A percentile compares a stretch with the other conserved stretches of the same genome.
These are phyloP conservation scores for Sardina pilchardus DNA, from an alignment of 2,113 vertebrate species.

Conservation along the genomic window DNA sequence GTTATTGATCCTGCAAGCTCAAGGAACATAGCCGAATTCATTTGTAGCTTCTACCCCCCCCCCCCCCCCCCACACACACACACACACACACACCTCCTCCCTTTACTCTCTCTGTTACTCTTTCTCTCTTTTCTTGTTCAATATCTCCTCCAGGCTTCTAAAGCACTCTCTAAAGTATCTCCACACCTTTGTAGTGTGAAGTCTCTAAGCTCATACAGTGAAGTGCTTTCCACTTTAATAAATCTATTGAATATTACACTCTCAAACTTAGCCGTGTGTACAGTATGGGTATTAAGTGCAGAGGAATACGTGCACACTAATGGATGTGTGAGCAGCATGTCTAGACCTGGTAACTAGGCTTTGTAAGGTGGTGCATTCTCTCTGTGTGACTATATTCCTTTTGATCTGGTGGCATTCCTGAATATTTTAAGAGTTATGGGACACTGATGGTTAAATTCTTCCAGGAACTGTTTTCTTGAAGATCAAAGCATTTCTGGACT, in stretches of 20 bases:
- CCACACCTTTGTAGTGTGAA: slow-evolving; percentile 47
- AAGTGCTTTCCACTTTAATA: slow-evolving; percentile 61
- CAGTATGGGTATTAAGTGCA: neutral
- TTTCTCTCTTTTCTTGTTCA: slow-evolving; percentile 51
- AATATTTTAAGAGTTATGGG: neutral
- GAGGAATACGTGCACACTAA: neutral
- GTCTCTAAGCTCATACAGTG: slow-evolving; percentile 49
- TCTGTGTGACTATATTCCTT: neutral
- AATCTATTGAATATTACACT: slow-evolving; percentile 44
- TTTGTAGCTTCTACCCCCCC: slow-evolving; percentile 57
- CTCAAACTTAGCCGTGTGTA: neutral
- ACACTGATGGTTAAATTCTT: slow-evolving; percentile 16
- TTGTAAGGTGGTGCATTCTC: slow-evolving; percentile 6
- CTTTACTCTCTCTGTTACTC: neutral
- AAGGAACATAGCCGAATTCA: slow-evolving; percentile 70
- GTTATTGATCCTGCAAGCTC: slow-evolving; percentile 69
- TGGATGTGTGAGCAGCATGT: neutral
- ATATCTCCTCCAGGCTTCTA: slow-evolving; percentile 65
- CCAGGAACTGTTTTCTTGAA: neutral
- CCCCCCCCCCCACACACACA: neutral
- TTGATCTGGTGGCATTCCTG: slow-evolving; percentile 16
- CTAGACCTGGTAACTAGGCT: neutral
- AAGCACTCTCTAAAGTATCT: slow-evolving; percentile 56
- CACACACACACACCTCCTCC: neutral
- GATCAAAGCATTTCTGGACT: slow-evolving; percentile 12